Conservation (phyloP, 2,797 vertebrate genomes). For the Falco rusticolus region DNA sequence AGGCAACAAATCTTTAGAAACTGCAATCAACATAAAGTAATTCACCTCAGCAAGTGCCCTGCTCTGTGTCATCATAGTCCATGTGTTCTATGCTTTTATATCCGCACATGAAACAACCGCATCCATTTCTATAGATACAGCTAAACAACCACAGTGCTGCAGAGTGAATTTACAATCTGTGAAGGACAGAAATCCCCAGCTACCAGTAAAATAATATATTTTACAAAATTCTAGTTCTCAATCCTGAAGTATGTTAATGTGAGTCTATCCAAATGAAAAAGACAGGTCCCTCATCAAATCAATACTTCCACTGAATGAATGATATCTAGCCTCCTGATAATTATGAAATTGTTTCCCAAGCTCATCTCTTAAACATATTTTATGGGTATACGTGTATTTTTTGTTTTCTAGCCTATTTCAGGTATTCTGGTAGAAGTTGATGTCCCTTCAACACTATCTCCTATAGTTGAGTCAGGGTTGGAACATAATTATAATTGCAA, state of each 20-base stretch:
- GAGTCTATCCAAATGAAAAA: not conserved
- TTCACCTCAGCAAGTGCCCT: not conserved
- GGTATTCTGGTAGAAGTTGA: not conserved
- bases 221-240: not conserved
- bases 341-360: not conserved
- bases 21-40: not conserved
- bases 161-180: not conserved
- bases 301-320: not conserved
- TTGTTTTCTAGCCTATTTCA: not conserved
- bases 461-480: not conserved
- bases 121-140: not conserved
- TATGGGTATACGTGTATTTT: not conserved
- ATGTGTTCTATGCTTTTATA: not conserved
- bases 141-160: not conserved
- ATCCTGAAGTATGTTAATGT: not conserved
- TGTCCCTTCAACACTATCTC: not conserved
- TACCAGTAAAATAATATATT: not conserved
- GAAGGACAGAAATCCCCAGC: not conserved
- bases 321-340: not conserved
- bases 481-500: not conserved
- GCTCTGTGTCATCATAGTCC: not conserved
- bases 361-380: not conserved
- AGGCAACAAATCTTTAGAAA: not conserved
- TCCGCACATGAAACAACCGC: not conserved
- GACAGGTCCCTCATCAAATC: not conserved